A percentile compares a stretch with the other conserved stretches of the same genome.
These are phyloP conservation scores for Phalacrocorax carbo DNA, from an alignment of 2,113 vertebrate species.

Conservation along the genomic window DNA sequence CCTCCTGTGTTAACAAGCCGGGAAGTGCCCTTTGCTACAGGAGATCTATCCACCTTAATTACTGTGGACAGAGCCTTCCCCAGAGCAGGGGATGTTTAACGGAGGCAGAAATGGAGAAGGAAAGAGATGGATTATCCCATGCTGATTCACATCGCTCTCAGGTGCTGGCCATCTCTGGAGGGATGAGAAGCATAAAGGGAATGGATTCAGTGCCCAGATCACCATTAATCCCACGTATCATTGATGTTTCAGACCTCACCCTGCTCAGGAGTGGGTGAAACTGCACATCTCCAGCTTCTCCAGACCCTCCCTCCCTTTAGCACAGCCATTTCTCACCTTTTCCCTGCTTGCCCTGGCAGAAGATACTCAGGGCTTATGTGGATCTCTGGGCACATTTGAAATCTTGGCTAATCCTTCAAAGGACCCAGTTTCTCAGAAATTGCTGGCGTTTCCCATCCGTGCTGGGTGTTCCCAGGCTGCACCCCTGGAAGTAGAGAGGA, in stretches of 20 bases:
- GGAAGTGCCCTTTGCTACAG: background rate
- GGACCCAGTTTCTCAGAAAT: background rate
- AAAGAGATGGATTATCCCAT: background rate
- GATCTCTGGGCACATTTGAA: background rate
- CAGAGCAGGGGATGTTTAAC: background rate
- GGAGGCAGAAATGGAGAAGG: background rate
- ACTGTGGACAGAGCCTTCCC: background rate
- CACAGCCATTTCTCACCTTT: background rate
- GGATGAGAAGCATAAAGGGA: background rate
- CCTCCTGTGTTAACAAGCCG: background rate
- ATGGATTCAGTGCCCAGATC: background rate
- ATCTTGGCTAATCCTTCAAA: background rate
- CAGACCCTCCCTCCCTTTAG: background rate
- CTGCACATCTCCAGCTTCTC: background rate
- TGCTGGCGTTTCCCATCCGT: fast-evolving
- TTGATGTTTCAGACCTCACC: background rate
- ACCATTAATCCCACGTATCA: background rate
- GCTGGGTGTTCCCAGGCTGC: background rate
- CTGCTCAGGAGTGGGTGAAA: background rate
- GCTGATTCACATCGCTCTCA: background rate
- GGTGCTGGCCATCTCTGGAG: background rate
- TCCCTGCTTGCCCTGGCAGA: background rate
- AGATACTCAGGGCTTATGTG: background rate
- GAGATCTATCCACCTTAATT: background rate
- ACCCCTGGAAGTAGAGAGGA: background rate